Conservation (phyloP, 2,113 vertebrate species). For the Siniperca chuatsi region DNA sequence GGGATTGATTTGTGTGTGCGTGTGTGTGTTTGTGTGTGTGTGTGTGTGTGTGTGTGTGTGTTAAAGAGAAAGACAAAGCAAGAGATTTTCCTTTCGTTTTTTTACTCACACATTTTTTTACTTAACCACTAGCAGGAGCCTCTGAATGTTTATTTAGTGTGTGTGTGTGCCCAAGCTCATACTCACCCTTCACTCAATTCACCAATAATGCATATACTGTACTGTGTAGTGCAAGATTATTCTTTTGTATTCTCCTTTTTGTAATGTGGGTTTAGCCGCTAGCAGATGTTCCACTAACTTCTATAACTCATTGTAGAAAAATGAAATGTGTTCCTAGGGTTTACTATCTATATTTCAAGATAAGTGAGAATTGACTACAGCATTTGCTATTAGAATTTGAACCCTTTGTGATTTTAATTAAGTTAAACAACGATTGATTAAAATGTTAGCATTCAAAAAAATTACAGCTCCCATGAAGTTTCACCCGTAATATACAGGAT, state of each 20-base stretch:
- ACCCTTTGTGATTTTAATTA: not conserved
- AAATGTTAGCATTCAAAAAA: not conserved
- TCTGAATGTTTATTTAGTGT: slow-evolving; percentile 22
- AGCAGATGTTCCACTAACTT: not conserved
- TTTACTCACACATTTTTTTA: not conserved
- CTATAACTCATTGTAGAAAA: not conserved
- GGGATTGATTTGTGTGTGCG: slow-evolving; percentile 57
- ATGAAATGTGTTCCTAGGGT: not conserved
- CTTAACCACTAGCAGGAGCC: slow-evolving; percentile 14
- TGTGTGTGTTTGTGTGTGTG: not conserved
- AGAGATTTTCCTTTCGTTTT: slow-evolving; percentile 19
- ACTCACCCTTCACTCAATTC: not conserved
- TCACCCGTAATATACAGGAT: not conserved
- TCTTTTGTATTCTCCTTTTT: slow-evolving; percentile 9
- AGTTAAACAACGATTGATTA: no score
- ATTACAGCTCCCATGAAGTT: not conserved
- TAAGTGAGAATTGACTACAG: not conserved
- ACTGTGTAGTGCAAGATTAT: not conserved
- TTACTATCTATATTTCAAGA: not conserved
- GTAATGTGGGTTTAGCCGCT: not conserved
- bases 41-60: not conserved
- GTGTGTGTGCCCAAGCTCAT: not conserved
- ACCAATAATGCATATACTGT: not conserved
- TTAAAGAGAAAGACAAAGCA: slow-evolving; percentile 29
- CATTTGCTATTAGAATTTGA: not conserved